Base-by-base conservation (phyloP, 2,888 invertebrate species). In the Hetaerina titia region DNA sequence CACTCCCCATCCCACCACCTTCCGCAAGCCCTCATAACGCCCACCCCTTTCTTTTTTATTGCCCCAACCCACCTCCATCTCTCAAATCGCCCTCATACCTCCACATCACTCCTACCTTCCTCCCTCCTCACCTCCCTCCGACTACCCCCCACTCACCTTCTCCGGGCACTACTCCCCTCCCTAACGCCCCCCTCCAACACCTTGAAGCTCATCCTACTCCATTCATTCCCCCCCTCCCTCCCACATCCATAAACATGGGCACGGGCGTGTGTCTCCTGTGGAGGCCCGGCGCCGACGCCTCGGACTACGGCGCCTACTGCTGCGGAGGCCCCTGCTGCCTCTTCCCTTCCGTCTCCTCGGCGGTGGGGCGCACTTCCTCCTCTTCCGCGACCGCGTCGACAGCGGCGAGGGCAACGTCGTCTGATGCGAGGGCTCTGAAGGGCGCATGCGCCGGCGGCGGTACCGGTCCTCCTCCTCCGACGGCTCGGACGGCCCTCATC, bases 271-370 rank as follows among this genome's bases (percentile, higher is more conserved):
- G 92, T 15, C 92, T 92, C 25, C n/a, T 92, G 45, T 92, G 92
- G 92, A 69, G 92, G 56, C 92, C 92, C 31, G 92, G 92, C 19
- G 92, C 92, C 22, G 92, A 92, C 74, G 92, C 92, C 9, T 63
- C 45, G 13, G 92, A 92, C 64, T 92, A 92, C 92, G 56, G 64
- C 11, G 92, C 64, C 92, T 92, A 92, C 56, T 92, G 92, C 92
- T 92, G 92, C 69, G 92, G 92, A 9, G 92, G 92, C 17, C 92
- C 92, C 22, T 92, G 92, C 22, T 92, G 92, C 69, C 92, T 92
- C 92, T 92, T 92, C 56, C 92, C 92, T 19, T 74, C 19, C 22
- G 87, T 88, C 90, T 64, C 90, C 31, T 31, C 87, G 87, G 9
- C 25, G 81, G 57, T 56, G 56, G 89, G 7, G 57, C 13, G 88